phyloP scores from a whole-genome alignment of 2,113 vertebrate genomes.

The Anarrhichthys ocellatus region DNA sequence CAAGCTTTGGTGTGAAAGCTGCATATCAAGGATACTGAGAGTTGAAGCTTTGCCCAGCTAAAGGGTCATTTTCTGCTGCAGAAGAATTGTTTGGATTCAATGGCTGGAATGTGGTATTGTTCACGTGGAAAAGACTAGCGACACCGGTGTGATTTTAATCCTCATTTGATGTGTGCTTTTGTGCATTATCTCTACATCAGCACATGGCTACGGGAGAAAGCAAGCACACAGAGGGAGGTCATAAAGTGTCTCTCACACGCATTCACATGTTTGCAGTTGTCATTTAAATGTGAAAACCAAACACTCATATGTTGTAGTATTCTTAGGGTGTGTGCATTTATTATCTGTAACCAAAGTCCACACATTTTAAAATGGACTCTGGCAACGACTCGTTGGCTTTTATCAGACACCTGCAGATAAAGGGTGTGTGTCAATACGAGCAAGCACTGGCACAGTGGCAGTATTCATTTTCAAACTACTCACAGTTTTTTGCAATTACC shows the following conservation, averaged over 20 bases:
- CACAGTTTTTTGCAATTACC: neutral
- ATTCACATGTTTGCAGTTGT: constrained; percentile 7
- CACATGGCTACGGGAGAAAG: constrained; percentile 9
- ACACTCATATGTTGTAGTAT: neutral
- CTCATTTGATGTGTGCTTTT: constrained; percentile 12
- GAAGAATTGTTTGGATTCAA: constrained; percentile 39
- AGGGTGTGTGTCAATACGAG: neutral
- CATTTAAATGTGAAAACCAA: constrained; percentile 3
- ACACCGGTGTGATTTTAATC: constrained; percentile 1
- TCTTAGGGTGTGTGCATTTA: neutral
- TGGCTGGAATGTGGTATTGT: constrained; percentile 63
- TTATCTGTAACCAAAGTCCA: constrained; percentile 55
- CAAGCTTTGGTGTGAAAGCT: neutral
- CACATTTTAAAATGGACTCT: constrained; percentile 4
- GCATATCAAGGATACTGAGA: neutral
- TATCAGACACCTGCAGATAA: constrained; percentile 39
- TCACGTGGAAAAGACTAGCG: constrained; percentile 9
- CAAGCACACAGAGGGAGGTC: neutral
- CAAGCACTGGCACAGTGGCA: neutral
- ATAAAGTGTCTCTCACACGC: neutral
- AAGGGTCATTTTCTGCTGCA: neutral
- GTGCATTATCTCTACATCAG: constrained; percentile 27
- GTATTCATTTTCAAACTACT: neutral
- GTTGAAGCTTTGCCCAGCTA: constrained; percentile 11
- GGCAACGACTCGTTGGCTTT: neutral